Base-by-base conservation (phyloP, 64 coral and sea anemone species). In the Montipora foliosa region DNA sequence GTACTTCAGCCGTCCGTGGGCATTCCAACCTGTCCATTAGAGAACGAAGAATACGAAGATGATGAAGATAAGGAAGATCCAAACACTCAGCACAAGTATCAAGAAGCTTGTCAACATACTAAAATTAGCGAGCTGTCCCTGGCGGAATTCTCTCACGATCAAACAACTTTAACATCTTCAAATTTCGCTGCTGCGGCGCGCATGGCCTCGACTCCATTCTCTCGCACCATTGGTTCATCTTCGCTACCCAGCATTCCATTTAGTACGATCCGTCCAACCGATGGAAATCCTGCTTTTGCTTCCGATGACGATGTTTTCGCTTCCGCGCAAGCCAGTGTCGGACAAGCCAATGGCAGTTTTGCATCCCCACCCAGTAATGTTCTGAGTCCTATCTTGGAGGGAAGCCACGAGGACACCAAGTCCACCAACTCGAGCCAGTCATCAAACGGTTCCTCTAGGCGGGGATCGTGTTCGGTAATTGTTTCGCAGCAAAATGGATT, bases 381-480 rank as follows among this genome's bases (percentile, higher is more conserved):
- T 24, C 48, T 98, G 82, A 98, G 97, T 75, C 97, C 97, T 5
- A 98, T 98, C 62, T 91, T 98, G n/a, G 97, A 98, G 24, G 80
- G 94, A 51, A 98, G 97, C 22, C 88, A 98, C 46, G 97, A 98
- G 82, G 97, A 98, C 67, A 22, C 92, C 1, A 98, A 89, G 64
- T 98, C 96, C 5, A 92, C 93, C 64, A 79, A 83, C 44, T 92
- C 90, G 3, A 88, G 80, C 44, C 83, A 90, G 17, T 79, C 71
- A 4, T 98, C 89, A 8, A 92, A 84, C 53, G 92, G 49, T 1
- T 94, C 79, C 6, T 90, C 88, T 4, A 91, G 82, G 15, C 66
- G 76, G 29, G 88, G 81, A 8, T 91, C 94, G 74, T 80, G 47
- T 61, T 94, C 88, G 9, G 64, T 4, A 1, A 90, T 79, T 78